Evolutionary conservation across 2,888 invertebrate genomes (phyloP).

Genomic region (Catocala sponsa): DNA sequence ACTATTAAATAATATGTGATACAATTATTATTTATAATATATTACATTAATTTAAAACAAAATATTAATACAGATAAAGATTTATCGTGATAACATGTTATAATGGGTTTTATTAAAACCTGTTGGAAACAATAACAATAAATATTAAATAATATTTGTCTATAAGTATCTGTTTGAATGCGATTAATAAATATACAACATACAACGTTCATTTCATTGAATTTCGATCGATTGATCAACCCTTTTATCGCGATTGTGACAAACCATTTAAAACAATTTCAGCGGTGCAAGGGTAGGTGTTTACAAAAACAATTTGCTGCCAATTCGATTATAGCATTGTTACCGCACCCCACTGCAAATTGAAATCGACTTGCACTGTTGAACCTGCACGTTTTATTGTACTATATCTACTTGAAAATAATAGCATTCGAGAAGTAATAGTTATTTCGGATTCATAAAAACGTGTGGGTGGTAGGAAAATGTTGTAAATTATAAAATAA

Average conservation of each 20-base stretch:
- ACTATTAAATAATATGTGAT: too few species aligned
- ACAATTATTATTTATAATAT: too few species aligned
- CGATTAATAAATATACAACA: too few species aligned
- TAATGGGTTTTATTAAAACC: too few species aligned
- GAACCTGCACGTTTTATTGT: conserved; percentile 50
- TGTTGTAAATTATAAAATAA: conserved; percentile 7
- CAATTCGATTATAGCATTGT: conserved; percentile 75
- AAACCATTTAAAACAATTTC: conserved; percentile 48
- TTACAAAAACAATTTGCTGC: conserved; percentile 76
- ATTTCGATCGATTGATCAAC: conserved; percentile 18
- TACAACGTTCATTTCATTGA: background rate
- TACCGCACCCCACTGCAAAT: conserved; percentile 63
- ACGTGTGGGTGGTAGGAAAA: conserved; percentile 3
- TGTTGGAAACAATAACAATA: too few species aligned
- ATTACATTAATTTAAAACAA: too few species aligned
- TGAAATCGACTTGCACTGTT: conserved; percentile 78
- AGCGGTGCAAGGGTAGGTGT: conserved; percentile 62
- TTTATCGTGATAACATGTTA: too few species aligned
- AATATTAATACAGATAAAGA: too few species aligned
- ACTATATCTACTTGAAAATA: conserved; percentile 13
- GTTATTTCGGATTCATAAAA: background rate
- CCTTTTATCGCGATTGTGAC: conserved; percentile 39
- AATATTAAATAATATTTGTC: too few species aligned
- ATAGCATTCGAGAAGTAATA: background rate
- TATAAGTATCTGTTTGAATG: too few species aligned